Conservation (phyloP, 1,140 invertebrate genomes). For the Reticulitermes speratus region DNA sequence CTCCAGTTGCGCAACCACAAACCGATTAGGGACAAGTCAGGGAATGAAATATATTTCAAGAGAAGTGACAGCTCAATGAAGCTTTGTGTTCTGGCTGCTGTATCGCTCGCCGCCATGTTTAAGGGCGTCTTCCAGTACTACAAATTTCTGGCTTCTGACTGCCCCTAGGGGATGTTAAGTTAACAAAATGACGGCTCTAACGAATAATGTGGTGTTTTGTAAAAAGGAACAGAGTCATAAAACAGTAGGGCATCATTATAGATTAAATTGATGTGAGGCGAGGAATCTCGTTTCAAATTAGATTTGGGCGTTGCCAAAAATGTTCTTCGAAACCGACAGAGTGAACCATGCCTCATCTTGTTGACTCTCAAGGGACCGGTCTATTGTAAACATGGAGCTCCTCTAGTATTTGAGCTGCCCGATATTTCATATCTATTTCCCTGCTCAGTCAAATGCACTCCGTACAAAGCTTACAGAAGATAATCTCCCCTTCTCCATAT, state of each 20-base stretch:
- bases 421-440: constrained; percentile 14
- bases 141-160: background rate
- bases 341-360: background rate
- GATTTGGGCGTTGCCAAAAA: constrained; percentile 4
- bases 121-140: background rate
- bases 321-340: background rate
- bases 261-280: background rate
- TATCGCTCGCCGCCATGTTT: background rate
- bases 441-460: background rate
- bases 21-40: too few species aligned
- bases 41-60: too few species aligned
- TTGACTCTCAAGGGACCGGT: background rate
- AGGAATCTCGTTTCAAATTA: background rate
- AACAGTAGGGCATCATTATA: constrained; percentile 9
- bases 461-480: background rate
- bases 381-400: background rate
- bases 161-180: background rate
- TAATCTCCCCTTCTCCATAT: background rate
- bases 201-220: constrained; percentile 1
- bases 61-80: too few species aligned
- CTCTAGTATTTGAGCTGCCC: background rate
- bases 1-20: too few species aligned
- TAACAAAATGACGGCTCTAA: background rate
- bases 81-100: too few species aligned
- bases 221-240: background rate